Percentiles rank a stretch among this genome's conserved stretches.
These are phyloP conservation scores for Lordiphosa mommai DNA, from an alignment of 1,140 invertebrate species.

Conservation along the genomic window DNA sequence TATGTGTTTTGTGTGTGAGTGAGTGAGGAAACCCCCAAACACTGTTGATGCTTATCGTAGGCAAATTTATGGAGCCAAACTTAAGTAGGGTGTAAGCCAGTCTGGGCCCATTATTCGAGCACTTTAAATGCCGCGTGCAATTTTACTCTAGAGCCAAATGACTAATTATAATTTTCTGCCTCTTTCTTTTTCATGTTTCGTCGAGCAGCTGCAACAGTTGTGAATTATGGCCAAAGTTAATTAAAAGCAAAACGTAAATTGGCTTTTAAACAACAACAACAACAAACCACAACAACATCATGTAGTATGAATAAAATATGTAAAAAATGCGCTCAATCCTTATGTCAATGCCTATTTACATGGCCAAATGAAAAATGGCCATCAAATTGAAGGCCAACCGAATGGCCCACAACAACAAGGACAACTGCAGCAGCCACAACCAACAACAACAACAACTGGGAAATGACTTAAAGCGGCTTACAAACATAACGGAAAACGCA, in stretches of 20 bases:
- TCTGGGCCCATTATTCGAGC: conserved; percentile 31
- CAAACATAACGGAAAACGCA: conserved; percentile 15
- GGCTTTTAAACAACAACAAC: conserved; percentile 2
- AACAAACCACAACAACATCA: conserved; percentile 25
- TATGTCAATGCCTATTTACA: conserved; percentile 70
- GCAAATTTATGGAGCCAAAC: conserved; percentile 52
- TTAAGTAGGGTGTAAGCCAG: conserved; percentile 62
- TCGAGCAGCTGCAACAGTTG: conserved; percentile 36
- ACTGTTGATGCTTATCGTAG: conserved; percentile 59
- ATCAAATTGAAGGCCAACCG: conserved; percentile 37
- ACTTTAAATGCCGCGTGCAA: conserved; percentile 18
- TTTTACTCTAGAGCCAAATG: conserved; percentile 29
- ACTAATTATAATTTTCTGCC: conserved; percentile 59
- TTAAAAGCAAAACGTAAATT: conserved; percentile 39
- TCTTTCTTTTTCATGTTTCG: conserved; percentile 37
- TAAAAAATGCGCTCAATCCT: conserved; percentile 11
- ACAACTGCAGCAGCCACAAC: conserved; percentile 26
- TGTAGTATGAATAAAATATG: conserved; percentile 39
- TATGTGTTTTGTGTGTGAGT: conserved; percentile 4
- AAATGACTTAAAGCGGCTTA: conserved; percentile 48
- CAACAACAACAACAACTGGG: conserved; percentile 11
- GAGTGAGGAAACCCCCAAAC: conserved; percentile 22
- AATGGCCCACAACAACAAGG: conserved; percentile 16
- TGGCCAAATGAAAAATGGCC: conserved; percentile 63
- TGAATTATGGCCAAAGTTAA: conserved; percentile 51